phyloP scores from a whole-genome alignment of 2,113 vertebrate species.

The Amphiprion percula region DNA sequence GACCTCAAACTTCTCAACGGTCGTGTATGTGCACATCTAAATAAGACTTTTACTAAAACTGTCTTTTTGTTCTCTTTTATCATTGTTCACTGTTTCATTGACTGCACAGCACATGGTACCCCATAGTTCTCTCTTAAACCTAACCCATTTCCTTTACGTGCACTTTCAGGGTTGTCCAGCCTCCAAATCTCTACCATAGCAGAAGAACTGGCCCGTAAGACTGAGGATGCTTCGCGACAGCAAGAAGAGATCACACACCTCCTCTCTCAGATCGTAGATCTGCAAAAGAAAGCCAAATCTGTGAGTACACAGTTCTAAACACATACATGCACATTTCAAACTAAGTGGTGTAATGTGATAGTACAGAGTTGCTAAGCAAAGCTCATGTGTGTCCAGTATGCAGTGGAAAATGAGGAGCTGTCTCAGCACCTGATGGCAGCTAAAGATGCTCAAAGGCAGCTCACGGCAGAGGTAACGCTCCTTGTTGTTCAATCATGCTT shows the following conservation, averaged over 20 bases:
- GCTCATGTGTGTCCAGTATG: slow-evolving; percentile 82
- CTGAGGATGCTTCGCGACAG: slow-evolving; percentile 94
- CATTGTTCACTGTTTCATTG: neutral
- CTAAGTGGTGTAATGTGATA: neutral
- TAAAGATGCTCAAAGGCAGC: slow-evolving; percentile 97
- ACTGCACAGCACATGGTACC: no score
- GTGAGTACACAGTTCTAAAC: slow-evolving; percentile 75
- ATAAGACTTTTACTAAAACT: neutral
- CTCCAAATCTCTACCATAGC: slow-evolving; percentile 94
- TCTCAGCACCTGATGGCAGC: slow-evolving; percentile 95
- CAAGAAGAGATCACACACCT: slow-evolving; percentile 99
- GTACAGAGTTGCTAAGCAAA: neutral
- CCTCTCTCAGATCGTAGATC: slow-evolving; percentile 95
- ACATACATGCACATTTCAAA: neutral
- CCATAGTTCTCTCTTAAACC: neutral
- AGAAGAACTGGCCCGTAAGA: slow-evolving; percentile 95
- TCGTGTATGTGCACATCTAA: neutral
- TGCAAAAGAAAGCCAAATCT: slow-evolving; percentile 97
- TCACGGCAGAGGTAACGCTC: slow-evolving; percentile 90
- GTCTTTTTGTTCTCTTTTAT: neutral
- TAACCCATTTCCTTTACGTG: neutral
- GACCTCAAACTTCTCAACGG: no score
- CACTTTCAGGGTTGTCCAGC: slow-evolving; percentile 89
- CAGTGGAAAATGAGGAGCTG: slow-evolving; percentile 97
- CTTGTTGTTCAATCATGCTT: neutral